Evolutionary conservation across 2,888 invertebrate genomes (phyloP), one percentile per base, ranked within the genome.

Genomic region (Eustalomyia histrio): DNA sequence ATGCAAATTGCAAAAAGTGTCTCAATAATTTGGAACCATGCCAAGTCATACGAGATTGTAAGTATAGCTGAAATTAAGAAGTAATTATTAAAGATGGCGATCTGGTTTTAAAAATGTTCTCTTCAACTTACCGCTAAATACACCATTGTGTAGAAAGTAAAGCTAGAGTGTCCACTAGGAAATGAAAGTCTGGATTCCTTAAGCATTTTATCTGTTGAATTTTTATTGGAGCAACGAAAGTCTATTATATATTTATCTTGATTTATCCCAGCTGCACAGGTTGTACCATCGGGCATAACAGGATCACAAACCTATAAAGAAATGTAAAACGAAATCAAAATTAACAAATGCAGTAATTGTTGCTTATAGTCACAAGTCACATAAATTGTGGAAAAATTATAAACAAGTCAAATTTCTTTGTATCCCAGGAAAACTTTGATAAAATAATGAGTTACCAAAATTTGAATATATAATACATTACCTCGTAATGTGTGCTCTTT

Each of bases 161-260:
- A 97, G 14, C 97, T 97, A 16, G 97, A 96, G 91, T 97, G 97
- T 21, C 97, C 97, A 83, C 97, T 97, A 74, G 97, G 97, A 91
- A 97, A 97, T 29, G 97, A 97, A 80, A 97, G 92, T 86, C 95
- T 93, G 92, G 95, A 92, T 90, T 96, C 95, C 87, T 95, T 95
- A 84, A 95, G 90, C 83, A 94, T 91, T 86, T 91, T 89, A 82
- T 92, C 89, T 47, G 90, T 86, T 14, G 91, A 87, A 73, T 93
- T 92, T 0, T 89, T 89, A n/a, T 91, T 92, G 17, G 87, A 86
- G 84, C 97, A 96, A 1, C 90, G 92, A 91, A 95, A 98, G 88
- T 92, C 92, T 90, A 92, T 95, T 79, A 95, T 94, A 88, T 96
- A 96, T 64, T 90, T 91, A 89, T 94, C 92, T 52, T 92, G 91